A percentile compares a stretch with the other conserved stretches of the same genome.
Evolutionary conservation across 2,797 vertebrate species (phyloP).

Genomic region (Nannoperca australis): DNA sequence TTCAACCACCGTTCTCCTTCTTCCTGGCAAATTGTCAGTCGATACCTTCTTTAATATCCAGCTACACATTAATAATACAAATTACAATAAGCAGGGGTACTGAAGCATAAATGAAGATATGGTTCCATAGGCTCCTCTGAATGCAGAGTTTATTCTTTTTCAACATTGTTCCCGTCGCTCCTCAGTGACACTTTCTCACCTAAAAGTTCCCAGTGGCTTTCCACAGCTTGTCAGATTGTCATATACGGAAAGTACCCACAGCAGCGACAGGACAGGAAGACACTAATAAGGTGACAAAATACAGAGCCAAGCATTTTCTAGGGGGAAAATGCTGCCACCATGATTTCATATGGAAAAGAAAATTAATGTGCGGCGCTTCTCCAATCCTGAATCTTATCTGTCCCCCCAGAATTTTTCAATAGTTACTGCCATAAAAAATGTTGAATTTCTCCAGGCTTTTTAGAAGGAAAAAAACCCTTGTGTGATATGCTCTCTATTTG

Average conservation of each 20-base stretch:
- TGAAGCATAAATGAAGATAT: constrained; percentile 57
- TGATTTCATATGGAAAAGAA: constrained; percentile 73
- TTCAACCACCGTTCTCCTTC: constrained; percentile 21
- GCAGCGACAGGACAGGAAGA: constrained; percentile 70
- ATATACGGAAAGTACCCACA: constrained; percentile 65
- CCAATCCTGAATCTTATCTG: constrained; percentile 75
- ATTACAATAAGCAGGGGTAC: constrained; percentile 56
- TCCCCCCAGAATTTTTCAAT: constrained; percentile 66
- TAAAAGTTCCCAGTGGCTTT: constrained; percentile 67
- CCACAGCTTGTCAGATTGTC: constrained; percentile 74
- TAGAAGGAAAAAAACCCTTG: constrained; percentile 7
- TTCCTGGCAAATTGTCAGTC: constrained; percentile 36
- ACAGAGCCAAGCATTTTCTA: constrained; percentile 78
- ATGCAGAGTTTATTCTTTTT: constrained; percentile 61
- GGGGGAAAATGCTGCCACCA: constrained; percentile 66
- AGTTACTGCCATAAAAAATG: constrained; percentile 67
- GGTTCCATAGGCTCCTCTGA: constrained; percentile 38
- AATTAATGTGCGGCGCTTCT: constrained; percentile 67
- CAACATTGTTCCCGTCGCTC: constrained; percentile 51
- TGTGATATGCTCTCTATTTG: constrained; percentile 57
- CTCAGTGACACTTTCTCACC: constrained; percentile 68
- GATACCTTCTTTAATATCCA: constrained; percentile 48
- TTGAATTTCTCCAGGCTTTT: constrained; percentile 66
- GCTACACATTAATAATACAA: constrained; percentile 62
- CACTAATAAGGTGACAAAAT: constrained; percentile 83